Evolutionary conservation across 1,140 invertebrate genomes (phyloP), one percentile per base, ranked within the genome.

Genomic region (Drosophila sechellia): DNA sequence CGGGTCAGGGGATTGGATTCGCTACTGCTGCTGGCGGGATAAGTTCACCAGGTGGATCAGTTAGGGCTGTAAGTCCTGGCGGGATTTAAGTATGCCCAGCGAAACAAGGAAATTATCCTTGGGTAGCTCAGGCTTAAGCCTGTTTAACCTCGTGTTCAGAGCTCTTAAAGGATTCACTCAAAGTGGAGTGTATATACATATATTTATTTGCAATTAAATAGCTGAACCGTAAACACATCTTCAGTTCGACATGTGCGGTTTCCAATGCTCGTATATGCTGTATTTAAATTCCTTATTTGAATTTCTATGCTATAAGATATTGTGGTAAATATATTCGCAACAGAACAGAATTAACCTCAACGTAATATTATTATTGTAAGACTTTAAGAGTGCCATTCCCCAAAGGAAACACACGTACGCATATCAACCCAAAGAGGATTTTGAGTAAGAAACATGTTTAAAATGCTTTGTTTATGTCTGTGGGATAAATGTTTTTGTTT

Each of bases 81-180:
- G 31, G 31, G 31, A 31, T 31, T 31, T 20, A 48, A 35, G 48
- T 61, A 65, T 65, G 63, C 57, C 48, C 61, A 65, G 37, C 34
- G 63, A 65, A 34, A 65, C 61, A 65, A 48, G 46, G 56, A 61
- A 45, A 45, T 20, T 45, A 45, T 45, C 20, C 42, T 20, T 20
- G 8, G 17, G 3, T 20, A 45, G 42, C 42, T 0, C 3, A 0
- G 15, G 42, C 17, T 5, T 45, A 45, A 45, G 6, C 42, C 42
- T 22, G 4, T 45, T 10, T 15, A 42, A 15, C 6, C n/a, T 15
- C 40, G n/a, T 3, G 6, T 1, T 31, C 31, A 10, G 31, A 31
- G 31, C 31, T 8, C 31, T 31, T 31, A 31, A 31, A 31, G 31
- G 31, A 31, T 31, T 31, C 31, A 10, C 8, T 31, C n/a, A 42